Conservation (phyloP, 1,140 invertebrate genomes). For the Thaumatotibia leucotreta region DNA sequence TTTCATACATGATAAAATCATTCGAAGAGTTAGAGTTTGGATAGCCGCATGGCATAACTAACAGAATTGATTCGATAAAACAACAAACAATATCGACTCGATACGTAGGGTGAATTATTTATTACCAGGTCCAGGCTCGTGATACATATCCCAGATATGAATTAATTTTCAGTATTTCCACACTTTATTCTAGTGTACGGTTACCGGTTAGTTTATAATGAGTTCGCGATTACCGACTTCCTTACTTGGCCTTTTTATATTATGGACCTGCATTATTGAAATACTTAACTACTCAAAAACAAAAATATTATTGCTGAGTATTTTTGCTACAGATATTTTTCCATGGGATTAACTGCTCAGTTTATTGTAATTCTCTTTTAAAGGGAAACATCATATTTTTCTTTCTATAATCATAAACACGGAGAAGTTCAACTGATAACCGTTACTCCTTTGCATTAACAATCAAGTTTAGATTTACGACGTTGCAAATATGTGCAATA, state of each 20-base stretch:
- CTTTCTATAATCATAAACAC: not conserved
- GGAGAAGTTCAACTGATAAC: not conserved
- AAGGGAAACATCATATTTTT: too few species aligned
- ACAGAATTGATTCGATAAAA: conserved; percentile 5
- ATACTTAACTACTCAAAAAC: not conserved
- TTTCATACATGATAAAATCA: not conserved
- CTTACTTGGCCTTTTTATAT: not conserved
- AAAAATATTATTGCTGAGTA: too few species aligned
- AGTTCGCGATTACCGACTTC: too few species aligned
- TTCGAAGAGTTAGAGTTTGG: not conserved
- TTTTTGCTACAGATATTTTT: too few species aligned
- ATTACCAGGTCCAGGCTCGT: not conserved
- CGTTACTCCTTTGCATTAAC: not conserved
- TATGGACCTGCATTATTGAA: not conserved
- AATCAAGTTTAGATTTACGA: conserved; percentile 6
- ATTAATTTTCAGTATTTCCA: not conserved
- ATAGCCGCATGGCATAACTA: conserved; percentile 5
- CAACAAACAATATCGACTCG: conserved; percentile 1
- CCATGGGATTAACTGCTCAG: too few species aligned
- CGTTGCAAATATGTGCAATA: not conserved
- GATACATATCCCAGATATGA: not conserved
- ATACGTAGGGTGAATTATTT: conserved; percentile 7
- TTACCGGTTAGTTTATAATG: not conserved
- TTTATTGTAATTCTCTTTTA: too few species aligned
- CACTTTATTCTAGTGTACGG: not conserved